A percentile compares a stretch with the other conserved stretches of the same genome.
Evolutionary conservation across 2,888 invertebrate genomes (phyloP).

Genomic region (Dinocampus coccinellae): DNA sequence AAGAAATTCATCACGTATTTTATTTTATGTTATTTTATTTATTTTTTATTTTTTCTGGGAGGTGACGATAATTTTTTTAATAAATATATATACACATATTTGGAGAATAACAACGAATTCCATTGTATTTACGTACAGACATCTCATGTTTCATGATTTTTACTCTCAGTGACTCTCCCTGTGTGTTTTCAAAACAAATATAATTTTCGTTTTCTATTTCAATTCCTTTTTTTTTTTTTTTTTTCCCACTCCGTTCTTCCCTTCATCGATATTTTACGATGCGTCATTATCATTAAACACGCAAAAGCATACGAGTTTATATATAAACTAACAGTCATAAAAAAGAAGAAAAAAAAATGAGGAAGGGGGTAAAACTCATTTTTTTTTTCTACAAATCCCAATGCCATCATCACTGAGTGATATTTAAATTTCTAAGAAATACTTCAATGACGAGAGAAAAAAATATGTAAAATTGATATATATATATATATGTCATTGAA

Average conservation of each 20-base stretch:
- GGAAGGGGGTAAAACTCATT: too few species aligned
- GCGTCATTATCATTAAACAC: slow-evolving; percentile 35
- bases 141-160: slow-evolving; percentile 39
- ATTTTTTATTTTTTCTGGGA: too few species aligned
- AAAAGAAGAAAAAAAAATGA: background rate
- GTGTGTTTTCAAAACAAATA: slow-evolving; percentile 37
- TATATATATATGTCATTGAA: too few species aligned
- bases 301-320: background rate
- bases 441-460: background rate
- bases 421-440: background rate
- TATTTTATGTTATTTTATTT: too few species aligned
- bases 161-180: slow-evolving; percentile 9
- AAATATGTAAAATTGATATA: background rate
- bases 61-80: too few species aligned
- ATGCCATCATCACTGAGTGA: background rate
- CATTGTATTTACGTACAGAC: background rate
- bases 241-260: too few species aligned
- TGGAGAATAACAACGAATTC: background rate
- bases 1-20: too few species aligned
- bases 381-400: background rate
- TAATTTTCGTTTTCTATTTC: slow-evolving; percentile 25
- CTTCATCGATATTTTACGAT: too few species aligned
- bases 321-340: background rate
- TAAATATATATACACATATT: background rate
- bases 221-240: slow-evolving; percentile 12